These are phyloP conservation scores for Microcebus jonahi DNA, from an alignment of 2,113 vertebrate species.

Conservation along the genomic window DNA sequence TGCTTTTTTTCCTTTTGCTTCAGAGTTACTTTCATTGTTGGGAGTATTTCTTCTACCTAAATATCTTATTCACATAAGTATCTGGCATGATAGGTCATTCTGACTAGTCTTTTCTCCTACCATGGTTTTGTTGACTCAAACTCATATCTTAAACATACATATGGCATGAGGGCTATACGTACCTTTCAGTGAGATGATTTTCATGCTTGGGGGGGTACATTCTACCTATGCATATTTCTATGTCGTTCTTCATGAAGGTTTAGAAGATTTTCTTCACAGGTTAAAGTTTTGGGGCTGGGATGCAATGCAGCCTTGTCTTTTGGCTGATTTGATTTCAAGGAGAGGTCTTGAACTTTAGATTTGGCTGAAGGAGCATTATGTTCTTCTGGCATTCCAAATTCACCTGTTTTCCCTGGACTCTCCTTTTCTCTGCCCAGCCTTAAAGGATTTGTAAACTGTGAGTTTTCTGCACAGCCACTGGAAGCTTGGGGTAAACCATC, in stretches of 20 bases:
- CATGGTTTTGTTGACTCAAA: not conserved
- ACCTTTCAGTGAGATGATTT: slow-evolving; percentile 86
- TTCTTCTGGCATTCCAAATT: slow-evolving; percentile 64
- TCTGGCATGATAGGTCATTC: not conserved
- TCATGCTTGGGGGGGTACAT: slow-evolving; percentile 80
- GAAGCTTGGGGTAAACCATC: slow-evolving; percentile 67
- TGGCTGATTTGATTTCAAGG: slow-evolving; percentile 71
- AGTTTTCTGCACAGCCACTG: slow-evolving; percentile 83
- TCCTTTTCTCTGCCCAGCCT: slow-evolving; percentile 53
- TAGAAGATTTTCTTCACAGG: slow-evolving; percentile 84
- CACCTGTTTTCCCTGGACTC: slow-evolving; percentile 53
- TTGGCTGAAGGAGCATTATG: slow-evolving; percentile 62
- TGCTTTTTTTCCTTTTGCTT: not conserved
- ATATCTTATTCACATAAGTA: slow-evolving; percentile 31
- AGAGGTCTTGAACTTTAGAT: slow-evolving; percentile 57
- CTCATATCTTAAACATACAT: not conserved
- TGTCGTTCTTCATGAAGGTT: slow-evolving; percentile 84
- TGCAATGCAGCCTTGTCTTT: slow-evolving; percentile 74
- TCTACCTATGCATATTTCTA: slow-evolving; percentile 88
- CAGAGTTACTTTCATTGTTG: slow-evolving; percentile 2
- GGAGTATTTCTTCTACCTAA: not conserved
- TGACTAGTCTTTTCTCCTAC: slow-evolving; percentile 9
- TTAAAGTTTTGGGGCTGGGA: slow-evolving; percentile 80
- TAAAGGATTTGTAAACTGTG: slow-evolving; percentile 66
- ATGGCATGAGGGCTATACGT: slow-evolving; percentile 72